Base-by-base conservation (phyloP, 2,888 invertebrate species). In the Rhingia campestris region DNA sequence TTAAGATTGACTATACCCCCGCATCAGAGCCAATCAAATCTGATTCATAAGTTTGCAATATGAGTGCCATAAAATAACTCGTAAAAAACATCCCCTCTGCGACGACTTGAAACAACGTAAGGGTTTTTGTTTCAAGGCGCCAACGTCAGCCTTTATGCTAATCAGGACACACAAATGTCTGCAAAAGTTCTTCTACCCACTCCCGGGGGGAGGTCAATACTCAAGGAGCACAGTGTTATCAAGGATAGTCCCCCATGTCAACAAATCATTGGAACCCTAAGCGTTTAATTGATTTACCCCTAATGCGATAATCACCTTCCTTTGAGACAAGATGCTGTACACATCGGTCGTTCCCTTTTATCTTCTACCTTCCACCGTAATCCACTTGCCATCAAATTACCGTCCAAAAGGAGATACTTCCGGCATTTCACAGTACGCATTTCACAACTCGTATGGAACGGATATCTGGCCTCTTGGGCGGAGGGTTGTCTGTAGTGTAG, bases 281-380 rank as follows among this genome's bases (percentile, higher is more conserved):
- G 81, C 81, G 61, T 81, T 81, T 81, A 81, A 81, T 81, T 81
- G 81, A 81, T 81, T 81, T 81, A 81, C 81, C 81, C 81, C 41
- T 77, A 81, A 81, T 72, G 77, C 81, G 81, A 81, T 81, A 77
- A 81, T 81, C 81, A 81, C 81, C 81, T 77, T 81, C 81, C 72
- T 76, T 76, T 72, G 53, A 54, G 70, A 49, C 66, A 76, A 61
- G 76, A 76, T 76, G 81, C 76, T 77, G 54, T 58, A 45, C 49
- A 70, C 61, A 41, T 56, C 53, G 54, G 58, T 70, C 22, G 41
- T 49, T 72, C 41, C 43, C 66, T 76, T 66, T 70, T 70, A 70
- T 67, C 56, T 49, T 43, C 53, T 49, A 67, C 35, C 75, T 75
- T 63, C 58, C 22, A 64, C 56, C 63, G 33, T 75, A 75, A 70